Evolutionary conservation across 2,797 vertebrate species (phyloP).

Genomic region (Cyprinodon diabolis): DNA sequence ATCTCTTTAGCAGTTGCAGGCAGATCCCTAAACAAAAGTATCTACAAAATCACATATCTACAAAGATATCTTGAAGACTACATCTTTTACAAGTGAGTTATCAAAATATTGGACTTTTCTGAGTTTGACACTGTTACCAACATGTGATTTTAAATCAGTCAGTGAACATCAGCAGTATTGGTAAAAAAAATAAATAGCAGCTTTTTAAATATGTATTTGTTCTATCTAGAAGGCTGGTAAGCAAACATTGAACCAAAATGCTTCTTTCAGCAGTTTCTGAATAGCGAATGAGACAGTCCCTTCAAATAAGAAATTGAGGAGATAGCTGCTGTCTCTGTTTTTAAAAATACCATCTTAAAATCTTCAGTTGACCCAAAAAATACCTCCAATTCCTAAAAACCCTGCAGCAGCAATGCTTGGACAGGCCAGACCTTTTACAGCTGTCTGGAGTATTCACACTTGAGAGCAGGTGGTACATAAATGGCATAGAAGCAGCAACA

Average conservation of each 20-base stretch:
- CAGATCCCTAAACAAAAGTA: no score
- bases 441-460: constrained; percentile 46
- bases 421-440: constrained; percentile 34
- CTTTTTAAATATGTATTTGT: constrained; percentile 8
- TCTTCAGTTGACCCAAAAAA: constrained; percentile 49
- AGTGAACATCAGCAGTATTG: constrained; percentile 15
- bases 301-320: constrained; percentile 32
- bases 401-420: constrained; percentile 25
- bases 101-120: background rate
- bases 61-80: background rate
- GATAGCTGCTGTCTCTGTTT: constrained; percentile 31
- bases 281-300: constrained; percentile 43
- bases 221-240: constrained; percentile 52
- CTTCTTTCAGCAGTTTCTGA: constrained; percentile 36
- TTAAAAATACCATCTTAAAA: constrained; percentile 46
- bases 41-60: background rate
- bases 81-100: background rate
- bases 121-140: constrained; percentile 10
- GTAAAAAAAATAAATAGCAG: background rate
- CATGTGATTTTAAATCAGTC: constrained; percentile 7
- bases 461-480: constrained; percentile 35
- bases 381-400: constrained; percentile 35
- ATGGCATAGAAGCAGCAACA: constrained; percentile 33
- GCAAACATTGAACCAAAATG: constrained; percentile 42
- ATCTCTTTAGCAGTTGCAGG: no score